Percentiles rank a stretch among this genome's conserved stretches.
Conservation (phyloP, 2,888 invertebrate species). For the Caenorhabditis wallacei region DNA sequence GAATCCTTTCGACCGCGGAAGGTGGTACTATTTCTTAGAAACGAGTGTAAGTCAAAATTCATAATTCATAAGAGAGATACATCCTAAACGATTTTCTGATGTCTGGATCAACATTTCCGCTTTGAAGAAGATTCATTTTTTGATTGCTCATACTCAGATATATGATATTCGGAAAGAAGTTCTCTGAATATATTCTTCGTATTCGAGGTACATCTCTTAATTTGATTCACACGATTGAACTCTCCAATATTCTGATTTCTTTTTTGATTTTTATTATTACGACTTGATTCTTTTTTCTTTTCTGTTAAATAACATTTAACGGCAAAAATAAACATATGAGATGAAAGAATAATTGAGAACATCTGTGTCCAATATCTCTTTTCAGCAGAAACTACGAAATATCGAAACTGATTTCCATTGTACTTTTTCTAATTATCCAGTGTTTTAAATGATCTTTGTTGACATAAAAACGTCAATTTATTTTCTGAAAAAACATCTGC, state of each 20-base stretch:
- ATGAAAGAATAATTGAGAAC: slow-evolving; percentile 15
- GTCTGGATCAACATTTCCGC: slow-evolving; percentile 38
- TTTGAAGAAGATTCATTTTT: neutral
- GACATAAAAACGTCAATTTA: neutral
- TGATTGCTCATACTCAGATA: slow-evolving; percentile 10
- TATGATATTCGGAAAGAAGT: slow-evolving; percentile 3
- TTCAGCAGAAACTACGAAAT: no score
- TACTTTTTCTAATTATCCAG: neutral
- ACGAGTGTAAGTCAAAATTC: slow-evolving; percentile 13
- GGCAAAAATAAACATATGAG: neutral
- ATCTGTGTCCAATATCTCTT: slow-evolving; percentile 4
- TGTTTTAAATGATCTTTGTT: slow-evolving; percentile 16
- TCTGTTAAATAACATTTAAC: neutral
- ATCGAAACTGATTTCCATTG: neutral
- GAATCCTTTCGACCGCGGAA: neutral
- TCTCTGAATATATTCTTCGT: slow-evolving; percentile 39
- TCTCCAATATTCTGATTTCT: neutral
- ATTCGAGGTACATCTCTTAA: slow-evolving; percentile 39
- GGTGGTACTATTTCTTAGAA: neutral
- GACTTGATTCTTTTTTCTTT: slow-evolving; percentile 2
- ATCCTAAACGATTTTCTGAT: slow-evolving; percentile 24
- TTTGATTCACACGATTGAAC: slow-evolving; percentile 1
- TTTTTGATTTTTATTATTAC: neutral
- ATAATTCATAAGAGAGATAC: slow-evolving; percentile 32
- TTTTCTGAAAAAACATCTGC: slow-evolving; percentile 17